Conservation (phyloP, 2,797 vertebrate species). For the Miichthys miiuy region DNA sequence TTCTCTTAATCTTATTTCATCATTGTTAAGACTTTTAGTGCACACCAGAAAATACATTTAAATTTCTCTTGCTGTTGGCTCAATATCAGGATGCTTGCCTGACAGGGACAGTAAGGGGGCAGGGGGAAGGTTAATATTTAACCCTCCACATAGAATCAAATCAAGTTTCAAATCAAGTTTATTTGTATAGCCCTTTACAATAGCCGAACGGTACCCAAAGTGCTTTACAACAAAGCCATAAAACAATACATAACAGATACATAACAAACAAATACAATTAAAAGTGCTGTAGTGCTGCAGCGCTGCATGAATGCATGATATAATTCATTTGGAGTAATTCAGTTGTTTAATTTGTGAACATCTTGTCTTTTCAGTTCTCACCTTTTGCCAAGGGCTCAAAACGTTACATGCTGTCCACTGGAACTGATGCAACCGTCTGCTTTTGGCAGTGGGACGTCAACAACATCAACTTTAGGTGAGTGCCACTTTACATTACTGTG, state of each 20-base stretch:
- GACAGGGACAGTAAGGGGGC: too few species aligned
- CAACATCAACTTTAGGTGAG: constrained; percentile 93
- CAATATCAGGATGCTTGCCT: neutral
- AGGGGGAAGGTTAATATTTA: neutral
- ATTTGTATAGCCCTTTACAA: too few species aligned
- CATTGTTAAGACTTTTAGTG: neutral
- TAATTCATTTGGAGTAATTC: neutral
- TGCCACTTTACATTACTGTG: neutral
- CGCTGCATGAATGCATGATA: neutral
- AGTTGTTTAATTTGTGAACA: neutral
- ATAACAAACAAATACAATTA: too few species aligned
- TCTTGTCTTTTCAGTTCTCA: constrained; percentile 89
- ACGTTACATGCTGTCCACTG: constrained; percentile 97
- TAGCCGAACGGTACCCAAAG: too few species aligned
- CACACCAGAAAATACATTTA: neutral
- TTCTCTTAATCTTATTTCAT: neutral
- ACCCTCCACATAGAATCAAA: neutral
- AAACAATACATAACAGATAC: too few species aligned
- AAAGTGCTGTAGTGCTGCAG: too few species aligned
- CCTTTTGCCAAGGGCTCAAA: constrained; percentile 95
- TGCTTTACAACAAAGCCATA: too few species aligned
- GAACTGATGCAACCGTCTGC: constrained; percentile 96
- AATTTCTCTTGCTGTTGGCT: constrained; percentile 5
- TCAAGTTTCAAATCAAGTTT: too few species aligned
- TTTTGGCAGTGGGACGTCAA: constrained; percentile 98